These are phyloP conservation scores for Brachyalestes nurse DNA, from an alignment of 2,797 vertebrate species.

Conservation along the genomic window DNA sequence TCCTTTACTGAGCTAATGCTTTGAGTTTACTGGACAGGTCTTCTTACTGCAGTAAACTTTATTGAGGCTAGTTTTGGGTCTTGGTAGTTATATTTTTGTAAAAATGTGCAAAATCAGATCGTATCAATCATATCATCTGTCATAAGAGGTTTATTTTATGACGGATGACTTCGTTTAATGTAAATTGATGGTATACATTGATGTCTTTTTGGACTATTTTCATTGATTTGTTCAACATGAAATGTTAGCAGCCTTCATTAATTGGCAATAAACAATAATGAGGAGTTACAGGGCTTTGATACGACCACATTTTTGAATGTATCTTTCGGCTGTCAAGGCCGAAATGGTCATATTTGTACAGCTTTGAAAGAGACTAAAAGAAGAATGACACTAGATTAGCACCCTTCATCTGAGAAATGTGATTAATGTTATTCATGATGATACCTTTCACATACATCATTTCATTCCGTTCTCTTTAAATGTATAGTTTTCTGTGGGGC, in stretches of 20 bases:
- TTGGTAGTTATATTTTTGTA: too few species aligned
- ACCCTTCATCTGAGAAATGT: neutral
- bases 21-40: neutral
- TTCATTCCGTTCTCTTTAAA: neutral
- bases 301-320: too few species aligned
- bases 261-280: neutral
- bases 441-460: neutral
- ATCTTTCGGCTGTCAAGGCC: neutral
- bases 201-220: too few species aligned
- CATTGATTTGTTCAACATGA: too few species aligned
- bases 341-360: conserved; percentile 9
- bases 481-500: neutral
- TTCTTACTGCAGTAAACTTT: neutral
- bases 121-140: too few species aligned
- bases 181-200: too few species aligned
- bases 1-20: neutral
- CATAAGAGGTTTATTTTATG: too few species aligned
- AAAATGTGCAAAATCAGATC: too few species aligned
- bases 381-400: neutral
- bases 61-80: neutral
- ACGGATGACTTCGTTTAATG: too few species aligned
- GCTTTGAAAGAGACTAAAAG: neutral
- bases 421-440: neutral
- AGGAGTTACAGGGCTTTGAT: neutral
- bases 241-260: neutral